Percentiles rank a stretch among this genome's conserved stretches.
Evolutionary conservation across 2,888 invertebrate species (phyloP).

Genomic region (Thecocarcelia acutangulata): DNA sequence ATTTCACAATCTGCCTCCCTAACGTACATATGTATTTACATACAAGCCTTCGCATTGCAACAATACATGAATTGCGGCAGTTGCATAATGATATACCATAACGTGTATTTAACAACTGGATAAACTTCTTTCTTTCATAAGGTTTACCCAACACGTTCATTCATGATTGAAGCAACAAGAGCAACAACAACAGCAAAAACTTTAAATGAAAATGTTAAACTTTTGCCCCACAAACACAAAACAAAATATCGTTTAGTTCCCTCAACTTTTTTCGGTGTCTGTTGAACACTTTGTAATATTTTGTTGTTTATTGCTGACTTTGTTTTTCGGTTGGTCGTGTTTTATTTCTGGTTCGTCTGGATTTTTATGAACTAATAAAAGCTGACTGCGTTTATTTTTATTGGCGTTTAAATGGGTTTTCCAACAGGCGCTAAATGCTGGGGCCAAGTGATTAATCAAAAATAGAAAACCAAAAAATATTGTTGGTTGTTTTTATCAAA

Average conservation of each 20-base stretch:
- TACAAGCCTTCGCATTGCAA: not conserved
- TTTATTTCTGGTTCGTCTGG: slow-evolving; percentile 28
- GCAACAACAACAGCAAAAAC: slow-evolving; percentile 47
- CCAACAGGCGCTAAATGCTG: slow-evolving; percentile 66
- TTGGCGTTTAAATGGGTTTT: slow-evolving; percentile 66
- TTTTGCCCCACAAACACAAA: slow-evolving; percentile 39
- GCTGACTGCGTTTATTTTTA: slow-evolving; percentile 66
- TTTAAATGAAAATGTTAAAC: slow-evolving; percentile 64
- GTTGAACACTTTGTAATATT: slow-evolving; percentile 60
- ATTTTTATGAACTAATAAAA: slow-evolving; percentile 68
- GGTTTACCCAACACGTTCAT: slow-evolving; percentile 62
- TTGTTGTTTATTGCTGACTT: slow-evolving; percentile 41
- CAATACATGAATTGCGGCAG: not conserved
- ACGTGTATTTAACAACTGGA: not conserved
- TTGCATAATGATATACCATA: not conserved
- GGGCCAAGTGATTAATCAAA: slow-evolving; percentile 65
- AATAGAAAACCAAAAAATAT: not conserved
- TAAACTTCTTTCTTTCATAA: slow-evolving; percentile 40
- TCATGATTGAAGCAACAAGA: slow-evolving; percentile 45
- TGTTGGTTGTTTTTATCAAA: slow-evolving; percentile 46
- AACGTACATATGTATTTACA: no score
- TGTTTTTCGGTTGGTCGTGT: not conserved
- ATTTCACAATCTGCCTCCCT: no score
- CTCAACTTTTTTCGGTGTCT: slow-evolving; percentile 27
- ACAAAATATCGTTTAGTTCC: slow-evolving; percentile 1